Conservation (phyloP, 2,113 vertebrate genomes). For the Panurus biarmicus region DNA sequence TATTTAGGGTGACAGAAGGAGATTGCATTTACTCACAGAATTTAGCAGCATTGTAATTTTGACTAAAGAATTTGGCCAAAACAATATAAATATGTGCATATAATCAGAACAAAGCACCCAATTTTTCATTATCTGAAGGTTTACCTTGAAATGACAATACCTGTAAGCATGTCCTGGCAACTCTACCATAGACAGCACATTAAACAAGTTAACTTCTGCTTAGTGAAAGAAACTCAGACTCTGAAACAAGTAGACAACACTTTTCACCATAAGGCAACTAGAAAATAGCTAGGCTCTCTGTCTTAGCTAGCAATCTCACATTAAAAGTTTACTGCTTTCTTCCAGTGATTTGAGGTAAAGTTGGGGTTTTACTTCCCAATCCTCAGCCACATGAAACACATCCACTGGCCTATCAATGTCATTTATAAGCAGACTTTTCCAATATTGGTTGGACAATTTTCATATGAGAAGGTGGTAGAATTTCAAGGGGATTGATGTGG, state of each 20-base stretch:
- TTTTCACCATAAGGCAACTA: background rate
- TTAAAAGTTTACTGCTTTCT: background rate
- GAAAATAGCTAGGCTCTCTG: background rate
- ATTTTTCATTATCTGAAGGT: background rate
- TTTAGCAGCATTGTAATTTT: background rate
- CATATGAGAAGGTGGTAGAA: background rate
- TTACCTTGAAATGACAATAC: background rate
- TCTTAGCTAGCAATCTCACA: background rate
- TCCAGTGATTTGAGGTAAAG: background rate
- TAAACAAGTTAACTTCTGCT: background rate
- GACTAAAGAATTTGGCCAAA: slow-evolving; percentile 1
- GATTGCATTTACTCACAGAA: background rate
- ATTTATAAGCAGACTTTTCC: background rate
- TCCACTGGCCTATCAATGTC: background rate
- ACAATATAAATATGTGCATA: background rate
- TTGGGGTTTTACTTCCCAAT: background rate
- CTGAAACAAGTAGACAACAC: background rate
- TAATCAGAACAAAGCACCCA: background rate
- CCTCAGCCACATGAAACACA: background rate
- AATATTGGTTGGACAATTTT: background rate
- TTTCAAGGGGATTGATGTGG: background rate
- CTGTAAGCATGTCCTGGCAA: background rate
- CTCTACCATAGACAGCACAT: background rate
- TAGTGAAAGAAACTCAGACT: background rate
- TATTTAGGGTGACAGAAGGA: background rate